A percentile compares a stretch with the other conserved stretches of the same genome.
phyloP scores from a whole-genome alignment of 2,888 invertebrate genomes.

The Pollenia labialis region DNA sequence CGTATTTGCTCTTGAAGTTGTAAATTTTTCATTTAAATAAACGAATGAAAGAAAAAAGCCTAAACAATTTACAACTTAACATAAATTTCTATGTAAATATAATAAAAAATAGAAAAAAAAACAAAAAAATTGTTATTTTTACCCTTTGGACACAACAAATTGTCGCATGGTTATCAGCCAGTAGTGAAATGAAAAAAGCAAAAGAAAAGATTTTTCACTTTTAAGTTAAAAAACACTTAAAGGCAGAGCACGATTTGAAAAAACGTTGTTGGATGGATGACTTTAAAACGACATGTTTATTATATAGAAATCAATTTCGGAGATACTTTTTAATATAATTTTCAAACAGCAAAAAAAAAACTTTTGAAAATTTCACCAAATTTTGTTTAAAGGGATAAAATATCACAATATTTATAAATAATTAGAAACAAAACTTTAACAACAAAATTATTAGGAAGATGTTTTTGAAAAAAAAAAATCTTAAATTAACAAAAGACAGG shows the following conservation, averaged over 20 bases:
- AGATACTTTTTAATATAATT: too few relatives aligned
- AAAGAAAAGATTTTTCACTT: conserved; percentile 16
- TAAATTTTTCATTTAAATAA: conserved; percentile 58
- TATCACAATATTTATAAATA: too few relatives aligned
- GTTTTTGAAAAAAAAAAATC: too few relatives aligned
- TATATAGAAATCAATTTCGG: conserved; percentile 2
- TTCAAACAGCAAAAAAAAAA: too few relatives aligned
- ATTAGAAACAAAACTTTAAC: too few relatives aligned
- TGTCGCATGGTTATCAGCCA: conserved; percentile 58
- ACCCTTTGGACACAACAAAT: conserved; percentile 68
- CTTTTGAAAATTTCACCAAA: conserved; percentile 34
- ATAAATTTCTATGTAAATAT: conserved; percentile 54
- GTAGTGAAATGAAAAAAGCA: not conserved
- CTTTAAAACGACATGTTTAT: conserved; percentile 13
- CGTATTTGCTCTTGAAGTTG: conserved; percentile 56
- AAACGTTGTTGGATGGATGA: not conserved
- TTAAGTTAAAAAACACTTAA: conserved; percentile 22
- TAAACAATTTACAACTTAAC: conserved; percentile 25
- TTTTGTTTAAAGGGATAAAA: not conserved
- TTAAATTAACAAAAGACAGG: too few relatives aligned
- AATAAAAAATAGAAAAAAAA: not conserved
- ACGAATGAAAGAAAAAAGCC: not conserved
- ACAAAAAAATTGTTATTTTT: conserved; percentile 54
- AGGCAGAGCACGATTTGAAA: conserved; percentile 63
- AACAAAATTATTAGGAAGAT: too few relatives aligned